Conservation (phyloP, 1,140 invertebrate species). For the Hormaphis cornu region DNA sequence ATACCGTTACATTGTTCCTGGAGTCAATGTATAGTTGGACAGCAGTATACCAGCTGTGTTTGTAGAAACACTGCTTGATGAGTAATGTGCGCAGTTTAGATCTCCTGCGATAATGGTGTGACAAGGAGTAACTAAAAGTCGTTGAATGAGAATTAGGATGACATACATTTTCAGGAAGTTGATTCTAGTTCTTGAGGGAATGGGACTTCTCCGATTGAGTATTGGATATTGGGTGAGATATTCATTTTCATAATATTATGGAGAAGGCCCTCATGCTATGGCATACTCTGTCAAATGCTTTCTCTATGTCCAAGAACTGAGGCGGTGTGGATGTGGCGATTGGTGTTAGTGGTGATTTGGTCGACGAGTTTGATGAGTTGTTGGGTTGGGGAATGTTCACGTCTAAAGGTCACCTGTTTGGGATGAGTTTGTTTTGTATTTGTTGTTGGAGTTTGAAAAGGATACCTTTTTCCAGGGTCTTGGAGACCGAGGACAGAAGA, state of each 20-base stretch:
- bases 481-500: neutral
- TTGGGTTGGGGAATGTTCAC: neutral
- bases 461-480: neutral
- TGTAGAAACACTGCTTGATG: neutral
- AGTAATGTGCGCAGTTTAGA: neutral
- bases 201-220: no score
- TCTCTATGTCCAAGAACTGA: neutral
- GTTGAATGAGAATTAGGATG: no score
- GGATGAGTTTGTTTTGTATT: neutral
- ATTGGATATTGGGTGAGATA: no score
- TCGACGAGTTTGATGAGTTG: neutral
- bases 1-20: neutral
- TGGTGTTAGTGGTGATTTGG: neutral
- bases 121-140: no score
- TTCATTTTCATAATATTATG: slow-evolving; percentile 15
- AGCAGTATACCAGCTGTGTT: neutral
- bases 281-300: neutral
- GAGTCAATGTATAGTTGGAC: neutral
- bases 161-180: no score
- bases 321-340: neutral
- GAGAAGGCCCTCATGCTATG: neutral
- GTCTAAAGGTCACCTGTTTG: neutral
- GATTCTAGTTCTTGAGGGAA: no score
- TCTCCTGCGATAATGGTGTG: neutral
- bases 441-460: neutral